These are phyloP conservation scores for Orthosia incerta DNA, from an alignment of 2,888 invertebrate species.

Conservation along the genomic window DNA sequence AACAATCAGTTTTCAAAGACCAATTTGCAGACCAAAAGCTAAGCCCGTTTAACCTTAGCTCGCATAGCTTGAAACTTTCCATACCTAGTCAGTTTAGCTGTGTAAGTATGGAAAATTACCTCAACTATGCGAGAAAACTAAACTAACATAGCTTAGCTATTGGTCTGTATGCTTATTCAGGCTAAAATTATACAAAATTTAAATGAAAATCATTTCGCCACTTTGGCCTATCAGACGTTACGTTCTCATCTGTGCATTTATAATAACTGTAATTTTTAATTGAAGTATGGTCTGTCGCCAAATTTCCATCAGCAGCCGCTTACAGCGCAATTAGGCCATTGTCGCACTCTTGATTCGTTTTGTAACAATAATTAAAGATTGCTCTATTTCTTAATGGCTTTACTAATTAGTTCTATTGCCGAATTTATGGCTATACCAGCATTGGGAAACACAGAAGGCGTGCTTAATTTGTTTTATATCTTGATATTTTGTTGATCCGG, in stretches of 20 bases:
- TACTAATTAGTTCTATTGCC: slow-evolving; percentile 51
- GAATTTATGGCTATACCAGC: slow-evolving; percentile 25
- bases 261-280: slow-evolving; percentile 41
- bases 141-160: background rate
- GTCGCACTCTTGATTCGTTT: slow-evolving; percentile 50
- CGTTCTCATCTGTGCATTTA: slow-evolving; percentile 22
- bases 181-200: too few relatives aligned
- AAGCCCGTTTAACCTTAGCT: background rate
- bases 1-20: background rate
- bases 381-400: slow-evolving; percentile 43
- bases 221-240: background rate
- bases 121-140: background rate
- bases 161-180: too few relatives aligned
- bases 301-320: slow-evolving; percentile 42
- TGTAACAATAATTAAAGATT: slow-evolving; percentile 44
- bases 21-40: background rate
- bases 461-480: slow-evolving; percentile 44
- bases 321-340: slow-evolving; percentile 51
- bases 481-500: background rate
- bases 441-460: slow-evolving; percentile 47
- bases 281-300: slow-evolving; percentile 45
- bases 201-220: background rate
- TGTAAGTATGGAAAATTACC: background rate
- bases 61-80: too few relatives aligned
- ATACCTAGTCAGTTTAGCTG: too few relatives aligned